These are phyloP conservation scores for Ceraclea dissimilis DNA, from an alignment of 2,888 invertebrate species.

Conservation along the genomic window DNA sequence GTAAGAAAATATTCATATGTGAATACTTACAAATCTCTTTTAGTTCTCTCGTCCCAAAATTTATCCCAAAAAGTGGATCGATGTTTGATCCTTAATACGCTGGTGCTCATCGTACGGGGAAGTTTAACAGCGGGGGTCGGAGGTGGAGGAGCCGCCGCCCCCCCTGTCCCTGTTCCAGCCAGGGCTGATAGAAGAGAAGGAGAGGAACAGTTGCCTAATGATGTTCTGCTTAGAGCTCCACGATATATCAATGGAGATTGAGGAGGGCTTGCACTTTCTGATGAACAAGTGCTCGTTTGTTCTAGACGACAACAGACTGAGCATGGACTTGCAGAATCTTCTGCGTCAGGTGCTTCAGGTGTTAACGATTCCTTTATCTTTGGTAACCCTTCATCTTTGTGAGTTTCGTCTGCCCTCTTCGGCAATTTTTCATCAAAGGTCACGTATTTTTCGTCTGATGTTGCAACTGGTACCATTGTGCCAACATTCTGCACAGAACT, in stretches of 20 bases:
- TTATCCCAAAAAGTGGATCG: conserved; percentile 80
- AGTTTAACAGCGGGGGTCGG: conserved; percentile 38
- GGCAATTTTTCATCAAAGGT: conserved; percentile 5
- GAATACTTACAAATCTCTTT: conserved; percentile 60
- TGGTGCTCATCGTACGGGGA: conserved; percentile 69
- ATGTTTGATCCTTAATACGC: conserved; percentile 69
- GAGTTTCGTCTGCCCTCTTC: background rate
- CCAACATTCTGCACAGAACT: conserved; percentile 41
- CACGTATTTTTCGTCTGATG: conserved; percentile 11
- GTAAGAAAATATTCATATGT: no score
- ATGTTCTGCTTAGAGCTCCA: conserved; percentile 25
- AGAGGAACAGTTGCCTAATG: conserved; percentile 24
- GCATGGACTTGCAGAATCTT: conserved; percentile 19
- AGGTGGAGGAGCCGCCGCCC: conserved; percentile 27
- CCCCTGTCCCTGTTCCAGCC: conserved; percentile 31
- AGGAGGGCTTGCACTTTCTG: conserved; percentile 30
- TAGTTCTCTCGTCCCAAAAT: conserved; percentile 64
- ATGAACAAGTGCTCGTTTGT: conserved; percentile 29
- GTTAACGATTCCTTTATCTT: background rate
- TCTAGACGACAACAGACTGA: conserved; percentile 14
- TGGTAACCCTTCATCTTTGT: background rate
- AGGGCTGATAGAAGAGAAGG: conserved; percentile 35
- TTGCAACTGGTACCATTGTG: conserved; percentile 28
- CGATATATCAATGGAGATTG: conserved; percentile 26
- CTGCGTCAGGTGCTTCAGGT: conserved; percentile 10